These are phyloP conservation scores for Trichopoda pennipes DNA, from an alignment of 2,888 invertebrate species.

Conservation along the genomic window DNA sequence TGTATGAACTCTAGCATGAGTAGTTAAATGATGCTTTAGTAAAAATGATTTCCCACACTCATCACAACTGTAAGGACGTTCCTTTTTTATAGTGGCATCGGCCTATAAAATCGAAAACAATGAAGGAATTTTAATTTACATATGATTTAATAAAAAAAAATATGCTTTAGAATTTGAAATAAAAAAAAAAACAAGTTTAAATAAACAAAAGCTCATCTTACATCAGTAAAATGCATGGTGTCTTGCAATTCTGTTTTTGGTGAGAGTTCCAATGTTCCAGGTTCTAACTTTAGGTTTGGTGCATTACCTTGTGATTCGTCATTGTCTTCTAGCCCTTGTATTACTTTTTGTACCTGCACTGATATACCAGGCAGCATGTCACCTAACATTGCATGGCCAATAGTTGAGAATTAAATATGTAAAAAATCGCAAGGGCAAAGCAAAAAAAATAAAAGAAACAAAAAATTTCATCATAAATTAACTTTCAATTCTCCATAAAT, in stretches of 20 bases:
- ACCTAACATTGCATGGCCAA: slow-evolving; percentile 79
- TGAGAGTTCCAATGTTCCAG: slow-evolving; percentile 81
- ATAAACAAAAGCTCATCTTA: slow-evolving; percentile 70
- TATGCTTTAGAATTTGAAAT: neutral
- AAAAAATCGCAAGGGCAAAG: neutral
- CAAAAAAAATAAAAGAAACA: slow-evolving; percentile 15
- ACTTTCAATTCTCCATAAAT: slow-evolving; percentile 29
- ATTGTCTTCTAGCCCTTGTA: slow-evolving; percentile 81
- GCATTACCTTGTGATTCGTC: slow-evolving; percentile 81
- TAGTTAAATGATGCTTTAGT: slow-evolving; percentile 91
- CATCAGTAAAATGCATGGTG: slow-evolving; percentile 78
- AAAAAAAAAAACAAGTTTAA: neutral
- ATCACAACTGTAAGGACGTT: slow-evolving; percentile 90
- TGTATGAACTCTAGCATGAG: slow-evolving; percentile 90
- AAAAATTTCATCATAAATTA: slow-evolving; percentile 45
- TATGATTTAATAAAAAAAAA: neutral
- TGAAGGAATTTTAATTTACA: too few species aligned
- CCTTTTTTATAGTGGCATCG: slow-evolving; percentile 82
- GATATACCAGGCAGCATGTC: slow-evolving; percentile 81
- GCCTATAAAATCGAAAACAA: slow-evolving; percentile 72
- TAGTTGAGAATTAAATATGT: slow-evolving; percentile 70
- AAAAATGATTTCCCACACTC: slow-evolving; percentile 93
- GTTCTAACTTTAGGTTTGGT: slow-evolving; percentile 81
- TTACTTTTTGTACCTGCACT: slow-evolving; percentile 81
- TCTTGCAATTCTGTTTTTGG: slow-evolving; percentile 81